Evolutionary conservation across 2,888 invertebrate species (phyloP), one percentile per base, ranked within the genome.

Genomic region (Philaethria dido): DNA sequence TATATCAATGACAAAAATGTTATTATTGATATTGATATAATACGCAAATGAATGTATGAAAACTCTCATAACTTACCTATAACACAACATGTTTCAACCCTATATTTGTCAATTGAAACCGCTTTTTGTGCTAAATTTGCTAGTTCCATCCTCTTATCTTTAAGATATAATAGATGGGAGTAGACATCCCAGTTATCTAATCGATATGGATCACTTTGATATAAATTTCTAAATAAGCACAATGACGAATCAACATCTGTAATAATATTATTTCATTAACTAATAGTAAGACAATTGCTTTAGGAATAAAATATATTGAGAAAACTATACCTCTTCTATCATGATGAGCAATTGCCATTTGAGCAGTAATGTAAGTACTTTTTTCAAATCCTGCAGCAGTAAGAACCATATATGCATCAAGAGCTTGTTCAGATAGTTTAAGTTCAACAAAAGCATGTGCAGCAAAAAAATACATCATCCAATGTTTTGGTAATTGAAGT

Each of bases 11-110:
- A 29, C 3, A 29, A 29, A 29, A 29, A 29, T 29, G 29, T n/a
- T 29, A 29, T 29, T 4, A 29, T 3, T 29, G 29, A 4, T 14
- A 48, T 18, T 1, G 3, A 47, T 25, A 22, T 25, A 6, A 22
- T n/a, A n/a, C 9, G 8, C 29, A 29, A 50, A 50, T 50, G 9
- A n/a, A n/a, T 29, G 25, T 52, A 29, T 50, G 3, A 29, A 25
- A n/a, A 42, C 9, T n/a, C 3, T 18, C 13, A 39, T 2, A 20
- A 36, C 64, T 90, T 89, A 96, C 98, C 99, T 82, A 99, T 97
- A 73, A 99, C 98, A 89, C 98, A 99, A 86, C 99, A 99, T 0
- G 99, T 99, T 92, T 99, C 99, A 22, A 98, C 97, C 75, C 98
- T 93, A 83, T 99, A 99, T 88, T 99, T 99, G 87, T 99, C 99